Evolutionary conservation across 2,888 invertebrate species (phyloP).

Genomic region (Scaptomyza parva): DNA sequence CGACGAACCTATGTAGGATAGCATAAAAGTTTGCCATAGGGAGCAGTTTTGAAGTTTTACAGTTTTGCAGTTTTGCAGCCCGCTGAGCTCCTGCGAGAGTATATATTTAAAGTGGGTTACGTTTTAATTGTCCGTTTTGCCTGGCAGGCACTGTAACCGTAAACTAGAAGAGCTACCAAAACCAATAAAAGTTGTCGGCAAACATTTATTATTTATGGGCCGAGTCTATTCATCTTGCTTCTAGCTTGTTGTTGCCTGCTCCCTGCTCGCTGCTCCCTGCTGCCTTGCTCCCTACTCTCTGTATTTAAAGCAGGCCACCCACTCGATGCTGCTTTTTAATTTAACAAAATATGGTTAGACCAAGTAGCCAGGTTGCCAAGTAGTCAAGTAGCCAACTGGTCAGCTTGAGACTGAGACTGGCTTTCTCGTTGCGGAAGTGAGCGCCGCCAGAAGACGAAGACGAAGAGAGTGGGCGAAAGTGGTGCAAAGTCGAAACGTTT

Average conservation of each 20-base stretch:
- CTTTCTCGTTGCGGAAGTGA: constrained; percentile 46
- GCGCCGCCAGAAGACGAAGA: constrained; percentile 1
- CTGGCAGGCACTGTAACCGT: constrained; percentile 15
- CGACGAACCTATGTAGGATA: too few species aligned
- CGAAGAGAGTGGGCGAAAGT: constrained; percentile 77
- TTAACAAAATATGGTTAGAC: constrained; percentile 57
- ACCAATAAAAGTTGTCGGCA: constrained; percentile 27
- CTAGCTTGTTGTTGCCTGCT: not conserved
- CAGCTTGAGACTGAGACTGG: not conserved
- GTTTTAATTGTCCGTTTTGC: constrained; percentile 41
- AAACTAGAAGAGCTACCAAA: constrained; percentile 8
- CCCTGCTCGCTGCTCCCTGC: not conserved
- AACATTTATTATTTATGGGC: constrained; percentile 57
- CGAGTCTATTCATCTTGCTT: constrained; percentile 53
- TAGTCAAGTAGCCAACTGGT: constrained; percentile 20
- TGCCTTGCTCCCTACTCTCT: not conserved
- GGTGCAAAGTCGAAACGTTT: constrained; percentile 53
- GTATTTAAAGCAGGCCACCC: constrained; percentile 54
- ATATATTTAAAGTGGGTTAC: constrained; percentile 41
- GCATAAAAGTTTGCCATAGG: constrained; percentile 25
- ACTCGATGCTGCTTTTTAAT: constrained; percentile 52
- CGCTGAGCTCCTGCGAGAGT: constrained; percentile 33
- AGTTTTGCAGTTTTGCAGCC: too few species aligned
- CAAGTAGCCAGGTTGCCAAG: constrained; percentile 40
- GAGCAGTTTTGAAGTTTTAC: constrained; percentile 39